Evolutionary conservation across 2,797 vertebrate species (phyloP).

Genomic region (Botia almorhae): DNA sequence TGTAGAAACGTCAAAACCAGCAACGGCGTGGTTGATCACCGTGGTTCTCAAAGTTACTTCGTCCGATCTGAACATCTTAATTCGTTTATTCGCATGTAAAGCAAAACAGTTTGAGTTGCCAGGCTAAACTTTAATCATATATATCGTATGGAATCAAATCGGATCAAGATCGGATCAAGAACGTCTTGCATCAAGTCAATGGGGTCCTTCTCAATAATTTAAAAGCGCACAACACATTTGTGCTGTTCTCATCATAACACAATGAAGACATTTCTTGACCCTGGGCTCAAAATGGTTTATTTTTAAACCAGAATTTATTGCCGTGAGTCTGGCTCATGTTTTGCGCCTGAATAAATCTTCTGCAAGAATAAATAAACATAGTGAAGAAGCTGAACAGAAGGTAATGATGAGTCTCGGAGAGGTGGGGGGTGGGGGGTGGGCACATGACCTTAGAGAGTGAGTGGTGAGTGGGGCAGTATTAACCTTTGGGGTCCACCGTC

Average conservation of each 20-base stretch:
- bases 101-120: too few relatives aligned
- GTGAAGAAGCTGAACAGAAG: conserved; percentile 51
- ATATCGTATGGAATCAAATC: too few relatives aligned
- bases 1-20: neutral
- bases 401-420: conserved; percentile 42
- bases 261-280: neutral
- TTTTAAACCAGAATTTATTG: conserved; percentile 42
- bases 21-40: neutral
- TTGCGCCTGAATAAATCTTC: conserved; percentile 30
- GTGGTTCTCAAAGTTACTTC: neutral
- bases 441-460: conserved; percentile 65
- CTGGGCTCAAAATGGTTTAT: conserved; percentile 21
- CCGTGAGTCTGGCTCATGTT: conserved; percentile 26
- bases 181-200: neutral
- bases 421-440: conserved; percentile 52
- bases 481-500: conserved; percentile 61
- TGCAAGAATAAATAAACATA: conserved; percentile 52
- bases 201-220: neutral
- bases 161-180: too few relatives aligned
- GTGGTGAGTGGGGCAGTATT: conserved; percentile 60
- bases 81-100: neutral
- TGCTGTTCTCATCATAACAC: neutral
- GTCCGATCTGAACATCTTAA: neutral
- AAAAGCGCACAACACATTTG: neutral
- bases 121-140: too few relatives aligned